Evolutionary conservation across 2,797 vertebrate genomes (phyloP).

Genomic region (Adrianichthys oophorus): DNA sequence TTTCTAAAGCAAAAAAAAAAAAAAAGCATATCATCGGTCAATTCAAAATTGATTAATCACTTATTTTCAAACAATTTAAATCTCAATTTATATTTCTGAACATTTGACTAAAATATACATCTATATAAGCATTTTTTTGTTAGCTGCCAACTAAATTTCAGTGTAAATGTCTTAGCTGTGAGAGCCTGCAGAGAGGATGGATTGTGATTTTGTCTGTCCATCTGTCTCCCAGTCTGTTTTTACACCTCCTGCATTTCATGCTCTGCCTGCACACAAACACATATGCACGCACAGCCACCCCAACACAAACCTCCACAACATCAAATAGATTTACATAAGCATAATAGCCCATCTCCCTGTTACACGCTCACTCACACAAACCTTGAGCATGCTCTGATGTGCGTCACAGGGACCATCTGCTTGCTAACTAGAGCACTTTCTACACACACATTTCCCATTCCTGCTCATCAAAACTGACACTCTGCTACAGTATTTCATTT

Average conservation of each 20-base stretch:
- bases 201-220: slow-evolving; percentile 67
- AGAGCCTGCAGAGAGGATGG: slow-evolving; percentile 59
- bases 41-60: too few species aligned
- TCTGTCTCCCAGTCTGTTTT: slow-evolving; percentile 78
- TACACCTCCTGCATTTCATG: slow-evolving; percentile 66
- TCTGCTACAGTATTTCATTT: slow-evolving; percentile 9
- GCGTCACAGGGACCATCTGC: slow-evolving; percentile 79
- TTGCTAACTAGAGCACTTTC: slow-evolving; percentile 63
- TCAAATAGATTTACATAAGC: slow-evolving; percentile 25
- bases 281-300: slow-evolving; percentile 28
- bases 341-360: slow-evolving; percentile 20
- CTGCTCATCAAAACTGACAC: slow-evolving; percentile 16
- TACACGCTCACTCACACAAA: slow-evolving; percentile 45
- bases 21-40: too few species aligned
- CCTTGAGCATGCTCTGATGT: slow-evolving; percentile 56
- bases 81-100: too few species aligned
- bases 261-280: slow-evolving; percentile 17
- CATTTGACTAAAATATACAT: background rate
- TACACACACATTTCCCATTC: slow-evolving; percentile 36
- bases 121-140: slow-evolving; percentile 18
- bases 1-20: too few species aligned
- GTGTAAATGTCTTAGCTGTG: slow-evolving; percentile 53
- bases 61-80: too few species aligned
- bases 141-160: slow-evolving; percentile 41
- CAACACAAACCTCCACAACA: slow-evolving; percentile 12